Evolutionary conservation across 2,113 vertebrate genomes (phyloP), one percentile per base, ranked within the genome.

Genomic region (Theristicus caerulescens): DNA sequence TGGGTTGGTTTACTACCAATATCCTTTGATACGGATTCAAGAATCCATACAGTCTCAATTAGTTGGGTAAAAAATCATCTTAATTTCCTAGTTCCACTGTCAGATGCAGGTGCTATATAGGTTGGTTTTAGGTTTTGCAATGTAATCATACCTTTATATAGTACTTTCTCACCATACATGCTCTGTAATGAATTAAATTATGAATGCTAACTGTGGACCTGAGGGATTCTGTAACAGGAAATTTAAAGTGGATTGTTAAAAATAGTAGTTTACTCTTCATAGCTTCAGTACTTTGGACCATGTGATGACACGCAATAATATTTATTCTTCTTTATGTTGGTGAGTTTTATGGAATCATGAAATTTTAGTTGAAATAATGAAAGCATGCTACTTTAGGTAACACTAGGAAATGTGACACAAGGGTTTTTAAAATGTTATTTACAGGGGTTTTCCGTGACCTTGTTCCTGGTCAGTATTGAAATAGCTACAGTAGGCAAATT

Each of bases 341-440:
- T 77, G 67, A 79, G 54, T 95, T 95, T 94, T 93, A 93, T 64
- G 55, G 40, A 90, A 85, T 89, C 72, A 80, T 36, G 82, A 70
- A 24, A 88, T 59, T 89, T 96, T 72, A 38, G 40, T 86, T 79
- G 59, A 55, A 77, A 42, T 67, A 54, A 82, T 38, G 9, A 67
- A 93, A 80, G 24, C 17, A 34, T 49, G 9, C 57, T 79, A 15
- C 55, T 72, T 87, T 54, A 78, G 40, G 13, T 86, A 73, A 65
- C 40, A 94, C 25, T 46, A 84, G 38, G 21, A 70, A 90, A 69
- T 57, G 73, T 83, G 66, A 46, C 57, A 20, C 14, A 15, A 52
- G 40, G 29, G 38, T 38, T 51, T 69, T 95, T 36, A 54, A 61
- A 51, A 46, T 47, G 34, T 84, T 91, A 17, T 69, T 78, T 73